phyloP scores from a whole-genome alignment of 2,888 invertebrate species.

The Hipparchia semele region DNA sequence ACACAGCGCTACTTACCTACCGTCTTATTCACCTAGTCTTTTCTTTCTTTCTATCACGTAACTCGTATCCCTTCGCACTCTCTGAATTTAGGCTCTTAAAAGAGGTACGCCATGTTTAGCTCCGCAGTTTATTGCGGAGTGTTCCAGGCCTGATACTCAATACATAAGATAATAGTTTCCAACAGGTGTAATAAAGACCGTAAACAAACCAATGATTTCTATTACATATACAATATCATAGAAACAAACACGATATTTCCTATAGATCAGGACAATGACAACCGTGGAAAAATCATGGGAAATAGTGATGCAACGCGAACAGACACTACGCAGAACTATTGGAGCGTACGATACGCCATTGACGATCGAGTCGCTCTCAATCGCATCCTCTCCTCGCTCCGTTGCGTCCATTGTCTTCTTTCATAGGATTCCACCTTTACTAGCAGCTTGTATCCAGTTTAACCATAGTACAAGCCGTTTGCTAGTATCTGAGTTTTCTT shows the following conservation, averaged over 20 bases:
- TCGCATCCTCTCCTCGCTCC: constrained; percentile 49
- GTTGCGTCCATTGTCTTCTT: constrained; percentile 45
- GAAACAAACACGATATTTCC: background rate
- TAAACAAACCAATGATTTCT: no score
- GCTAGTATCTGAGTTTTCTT: background rate
- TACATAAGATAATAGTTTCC: no score
- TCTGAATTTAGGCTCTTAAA: no score
- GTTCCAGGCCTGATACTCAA: no score
- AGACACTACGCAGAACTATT: constrained; percentile 25
- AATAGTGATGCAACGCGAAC: constrained; percentile 21
- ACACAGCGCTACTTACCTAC: no score
- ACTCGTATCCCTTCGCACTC: no score
- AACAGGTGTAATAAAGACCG: no score
- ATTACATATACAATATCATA: no score
- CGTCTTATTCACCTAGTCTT: no score
- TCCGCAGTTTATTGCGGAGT: no score
- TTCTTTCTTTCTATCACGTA: no score
- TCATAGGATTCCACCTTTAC: constrained; percentile 21
- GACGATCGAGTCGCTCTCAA: constrained; percentile 39
- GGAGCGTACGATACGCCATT: constrained; percentile 32
- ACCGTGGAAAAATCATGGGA: constrained; percentile 3
- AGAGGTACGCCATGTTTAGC: no score
- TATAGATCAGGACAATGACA: background rate
- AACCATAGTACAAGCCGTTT: background rate
- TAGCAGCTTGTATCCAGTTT: background rate